phyloP scores from a whole-genome alignment of 2,113 vertebrate genomes.

The Paramisgurnus dabryanus region DNA sequence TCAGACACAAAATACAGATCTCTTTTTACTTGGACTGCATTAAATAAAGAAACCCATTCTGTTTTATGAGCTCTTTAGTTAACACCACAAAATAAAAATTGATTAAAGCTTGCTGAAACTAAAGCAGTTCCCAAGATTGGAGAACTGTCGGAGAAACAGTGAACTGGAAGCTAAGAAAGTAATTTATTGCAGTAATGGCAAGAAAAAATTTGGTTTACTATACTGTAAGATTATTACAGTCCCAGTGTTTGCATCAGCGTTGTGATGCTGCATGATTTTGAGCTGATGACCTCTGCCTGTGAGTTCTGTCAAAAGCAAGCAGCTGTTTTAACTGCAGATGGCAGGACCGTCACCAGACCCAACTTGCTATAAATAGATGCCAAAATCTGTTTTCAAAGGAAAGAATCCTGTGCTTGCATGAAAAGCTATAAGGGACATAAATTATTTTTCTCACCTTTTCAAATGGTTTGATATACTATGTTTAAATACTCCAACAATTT shows the following conservation, averaged over 20 bases:
- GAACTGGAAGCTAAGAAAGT: neutral
- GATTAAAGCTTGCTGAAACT: neutral
- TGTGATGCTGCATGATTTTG: neutral
- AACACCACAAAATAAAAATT: neutral
- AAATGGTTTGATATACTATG: no score
- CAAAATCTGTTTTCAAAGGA: neutral
- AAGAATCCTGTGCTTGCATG: neutral
- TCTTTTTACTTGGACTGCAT: conserved; percentile 20
- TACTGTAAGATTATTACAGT: neutral
- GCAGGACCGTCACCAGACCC: neutral
- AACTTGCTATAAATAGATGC: neutral
- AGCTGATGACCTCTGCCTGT: neutral
- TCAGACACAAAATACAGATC: conserved; percentile 5
- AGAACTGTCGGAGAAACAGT: neutral
- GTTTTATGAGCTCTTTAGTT: neutral
- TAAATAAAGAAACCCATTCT: conserved; percentile 21
- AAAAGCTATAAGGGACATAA: no score
- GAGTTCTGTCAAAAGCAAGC: neutral
- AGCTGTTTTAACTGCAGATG: neutral
- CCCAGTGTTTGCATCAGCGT: no score
- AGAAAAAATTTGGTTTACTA: neutral
- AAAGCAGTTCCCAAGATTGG: neutral
- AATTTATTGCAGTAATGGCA: neutral
- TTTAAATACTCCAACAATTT: no score
- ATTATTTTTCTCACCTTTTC: no score